These are phyloP conservation scores for Caenorhabditis latens DNA, from an alignment of 1,140 invertebrate species.

Conservation along the genomic window DNA sequence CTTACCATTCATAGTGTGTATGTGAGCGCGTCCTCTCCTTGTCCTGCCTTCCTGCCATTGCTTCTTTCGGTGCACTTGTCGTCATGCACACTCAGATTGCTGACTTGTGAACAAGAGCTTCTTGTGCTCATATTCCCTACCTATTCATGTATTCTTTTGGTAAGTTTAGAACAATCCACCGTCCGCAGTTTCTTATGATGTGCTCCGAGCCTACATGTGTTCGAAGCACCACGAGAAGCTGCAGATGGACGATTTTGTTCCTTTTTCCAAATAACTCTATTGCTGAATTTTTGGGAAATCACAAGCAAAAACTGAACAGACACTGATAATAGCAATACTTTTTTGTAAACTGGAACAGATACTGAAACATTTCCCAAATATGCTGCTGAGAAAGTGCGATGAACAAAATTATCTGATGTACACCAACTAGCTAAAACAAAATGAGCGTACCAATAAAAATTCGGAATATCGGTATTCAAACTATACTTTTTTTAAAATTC, in stretches of 20 bases:
- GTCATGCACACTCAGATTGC: slow-evolving; percentile 9
- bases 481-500: too few relatives aligned
- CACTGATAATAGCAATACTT: too few relatives aligned
- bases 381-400: too few relatives aligned
- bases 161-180: background rate
- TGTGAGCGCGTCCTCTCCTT: slow-evolving; percentile 34
- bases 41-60: slow-evolving; percentile 18
- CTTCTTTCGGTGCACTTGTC: background rate
- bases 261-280: background rate
- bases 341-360: too few relatives aligned
- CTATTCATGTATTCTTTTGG: background rate
- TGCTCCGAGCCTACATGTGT: slow-evolving; percentile 19
- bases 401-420: too few relatives aligned
- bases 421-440: too few relatives aligned
- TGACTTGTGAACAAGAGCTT: background rate
- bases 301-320: too few relatives aligned
- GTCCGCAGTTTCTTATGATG: slow-evolving; percentile 27
- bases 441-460: too few relatives aligned
- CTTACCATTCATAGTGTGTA: slow-evolving; percentile 50
- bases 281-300: background rate
- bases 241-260: slow-evolving; percentile 1
- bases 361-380: too few relatives aligned
- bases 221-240: slow-evolving; percentile 54
- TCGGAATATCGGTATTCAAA: too few relatives aligned
- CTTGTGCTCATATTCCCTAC: background rate